Evolutionary conservation across 2,113 vertebrate species (phyloP).

Genomic region (Amphiprion ocellaris): DNA sequence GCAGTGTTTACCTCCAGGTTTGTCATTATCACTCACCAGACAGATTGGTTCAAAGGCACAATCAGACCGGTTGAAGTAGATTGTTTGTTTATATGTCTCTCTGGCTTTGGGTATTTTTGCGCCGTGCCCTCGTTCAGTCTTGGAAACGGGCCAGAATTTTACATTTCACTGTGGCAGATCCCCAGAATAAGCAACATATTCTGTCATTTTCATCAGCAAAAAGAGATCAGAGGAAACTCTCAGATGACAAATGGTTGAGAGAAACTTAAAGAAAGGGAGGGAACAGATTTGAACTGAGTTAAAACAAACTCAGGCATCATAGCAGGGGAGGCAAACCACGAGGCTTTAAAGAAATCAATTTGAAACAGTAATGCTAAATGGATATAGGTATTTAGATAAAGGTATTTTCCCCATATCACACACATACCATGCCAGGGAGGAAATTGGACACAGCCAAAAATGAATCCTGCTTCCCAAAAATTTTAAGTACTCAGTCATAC

Average conservation of each 20-base stretch:
- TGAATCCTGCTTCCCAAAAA: slow-evolving; percentile 44
- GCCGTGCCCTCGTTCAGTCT: slow-evolving; percentile 16
- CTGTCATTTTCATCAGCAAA: slow-evolving; percentile 32
- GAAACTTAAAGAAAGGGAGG: background rate
- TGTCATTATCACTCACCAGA: slow-evolving; percentile 64
- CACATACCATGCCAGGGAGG: slow-evolving; percentile 33
- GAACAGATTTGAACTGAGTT: slow-evolving; percentile 2
- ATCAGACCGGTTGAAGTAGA: slow-evolving; percentile 60
- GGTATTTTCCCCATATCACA: slow-evolving; percentile 34
- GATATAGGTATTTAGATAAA: slow-evolving; percentile 46
- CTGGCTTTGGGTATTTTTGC: slow-evolving; percentile 31
- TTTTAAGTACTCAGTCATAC: slow-evolving; percentile 68
- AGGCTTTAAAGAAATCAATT: background rate
- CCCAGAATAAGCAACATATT: slow-evolving; percentile 20
- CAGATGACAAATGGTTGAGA: slow-evolving; percentile 32
- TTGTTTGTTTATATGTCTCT: slow-evolving; percentile 56
- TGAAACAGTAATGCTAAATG: slow-evolving; percentile 15
- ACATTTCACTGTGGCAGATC: slow-evolving; percentile 8
- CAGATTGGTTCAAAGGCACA: slow-evolving; percentile 64
- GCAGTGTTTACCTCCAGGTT: slow-evolving; percentile 63
- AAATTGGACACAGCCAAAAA: slow-evolving; percentile 64
- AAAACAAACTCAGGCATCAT: slow-evolving; percentile 14
- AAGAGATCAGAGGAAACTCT: slow-evolving; percentile 8
- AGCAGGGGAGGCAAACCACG: background rate
- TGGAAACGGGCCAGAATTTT: slow-evolving; percentile 42